Evolutionary conservation across 2,888 invertebrate species (phyloP).

Genomic region (Anthrax anthrax): DNA sequence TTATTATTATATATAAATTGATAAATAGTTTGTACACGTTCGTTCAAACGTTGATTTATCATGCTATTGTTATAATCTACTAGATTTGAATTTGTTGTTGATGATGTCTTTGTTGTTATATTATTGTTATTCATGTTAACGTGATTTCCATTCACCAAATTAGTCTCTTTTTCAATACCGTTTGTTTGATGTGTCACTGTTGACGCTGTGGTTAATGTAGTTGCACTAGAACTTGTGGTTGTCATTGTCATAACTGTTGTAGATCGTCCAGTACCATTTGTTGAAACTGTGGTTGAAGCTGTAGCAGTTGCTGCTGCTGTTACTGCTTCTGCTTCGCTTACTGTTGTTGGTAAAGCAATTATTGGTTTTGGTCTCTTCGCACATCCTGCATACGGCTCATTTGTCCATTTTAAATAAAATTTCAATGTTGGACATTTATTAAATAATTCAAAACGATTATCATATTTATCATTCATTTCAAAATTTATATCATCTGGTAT

Average conservation of each 20-base stretch:
- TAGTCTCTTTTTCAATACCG: conserved; percentile 32
- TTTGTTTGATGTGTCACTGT: not conserved
- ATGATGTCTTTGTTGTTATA: not conserved
- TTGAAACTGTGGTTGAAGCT: conserved; percentile 6
- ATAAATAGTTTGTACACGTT: conserved; percentile 72
- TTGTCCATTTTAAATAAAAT: conserved; percentile 72
- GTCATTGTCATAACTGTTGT: conserved; percentile 4
- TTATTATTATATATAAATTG: conserved; percentile 94
- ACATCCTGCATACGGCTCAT: conserved; percentile 49
- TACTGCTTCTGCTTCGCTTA: conserved; percentile 11
- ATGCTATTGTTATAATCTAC: not conserved
- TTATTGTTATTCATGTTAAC: conserved; percentile 19
- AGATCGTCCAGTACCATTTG: conserved; percentile 16
- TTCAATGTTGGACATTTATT: conserved; percentile 69
- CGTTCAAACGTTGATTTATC: conserved; percentile 15
- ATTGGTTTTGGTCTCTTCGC: conserved; percentile 49
- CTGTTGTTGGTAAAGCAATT: not conserved
- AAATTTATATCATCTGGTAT: conserved; percentile 41
- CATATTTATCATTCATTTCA: conserved; percentile 11
- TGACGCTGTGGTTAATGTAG: not conserved
- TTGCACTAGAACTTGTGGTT: not conserved
- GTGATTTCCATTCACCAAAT: conserved; percentile 14
- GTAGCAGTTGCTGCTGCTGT: conserved; percentile 34
- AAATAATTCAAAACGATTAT: conserved; percentile 58
- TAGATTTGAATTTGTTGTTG: not conserved